These are phyloP conservation scores for Tragopan temminckii DNA, from an alignment of 2,797 vertebrate genomes.

Conservation along the genomic window DNA sequence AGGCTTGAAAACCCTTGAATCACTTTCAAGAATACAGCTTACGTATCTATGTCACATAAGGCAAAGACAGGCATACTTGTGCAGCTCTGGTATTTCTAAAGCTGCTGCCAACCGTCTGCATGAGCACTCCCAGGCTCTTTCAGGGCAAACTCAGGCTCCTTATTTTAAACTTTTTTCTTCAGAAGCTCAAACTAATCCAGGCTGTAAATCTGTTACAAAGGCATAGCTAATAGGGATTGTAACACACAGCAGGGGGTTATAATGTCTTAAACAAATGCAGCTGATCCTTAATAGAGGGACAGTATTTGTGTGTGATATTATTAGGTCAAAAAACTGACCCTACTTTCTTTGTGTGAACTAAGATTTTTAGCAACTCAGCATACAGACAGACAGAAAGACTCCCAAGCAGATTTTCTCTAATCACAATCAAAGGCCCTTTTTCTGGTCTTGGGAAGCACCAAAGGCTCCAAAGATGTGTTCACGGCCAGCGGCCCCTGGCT, in stretches of 20 bases:
- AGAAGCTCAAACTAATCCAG: conserved; percentile 32
- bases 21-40: conserved; percentile 6
- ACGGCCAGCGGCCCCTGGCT: background rate
- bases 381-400: background rate
- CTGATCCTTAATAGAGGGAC: background rate
- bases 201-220: conserved; percentile 12
- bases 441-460: background rate
- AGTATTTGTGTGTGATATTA: background rate
- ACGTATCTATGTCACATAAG: background rate
- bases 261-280: conserved; percentile 32
- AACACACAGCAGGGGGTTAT: conserved; percentile 25
- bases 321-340: background rate
- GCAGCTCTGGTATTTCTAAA: background rate
- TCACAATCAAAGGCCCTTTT: background rate
- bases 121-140: background rate
- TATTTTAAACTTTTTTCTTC: conserved; percentile 10
- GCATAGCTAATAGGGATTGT: conserved; percentile 38
- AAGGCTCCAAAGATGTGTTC: background rate
- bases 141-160: background rate
- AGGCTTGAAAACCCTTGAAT: conserved; percentile 32
- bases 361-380: background rate
- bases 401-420: background rate
- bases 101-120: background rate
- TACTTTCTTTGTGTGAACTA: rapidly evolving
- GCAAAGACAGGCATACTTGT: background rate